Percentiles rank a stretch among this genome's conserved stretches.
These are phyloP conservation scores for Metaphire vulgaris DNA, from an alignment of 1,140 invertebrate species.

Conservation along the genomic window DNA sequence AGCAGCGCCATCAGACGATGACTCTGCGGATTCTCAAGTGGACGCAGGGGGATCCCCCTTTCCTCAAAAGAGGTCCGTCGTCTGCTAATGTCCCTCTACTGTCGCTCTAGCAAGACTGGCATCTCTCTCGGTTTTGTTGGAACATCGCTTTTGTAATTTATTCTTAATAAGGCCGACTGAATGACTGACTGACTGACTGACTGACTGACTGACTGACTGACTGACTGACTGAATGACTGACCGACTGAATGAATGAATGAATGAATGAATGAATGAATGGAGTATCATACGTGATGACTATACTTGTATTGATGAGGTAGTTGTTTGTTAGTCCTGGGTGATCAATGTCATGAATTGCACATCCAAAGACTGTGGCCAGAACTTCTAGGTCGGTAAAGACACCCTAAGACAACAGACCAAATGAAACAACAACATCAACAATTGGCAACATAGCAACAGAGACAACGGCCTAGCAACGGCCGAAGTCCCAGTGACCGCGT, in stretches of 20 bases:
- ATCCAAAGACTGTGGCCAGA: constrained; percentile 55
- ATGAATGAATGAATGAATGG: not conserved
- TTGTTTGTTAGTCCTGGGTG: constrained; percentile 58
- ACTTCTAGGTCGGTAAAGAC: constrained; percentile 61
- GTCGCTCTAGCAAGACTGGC: too few relatives aligned
- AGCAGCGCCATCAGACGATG: too few relatives aligned
- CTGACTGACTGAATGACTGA: not conserved
- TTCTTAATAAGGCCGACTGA: not conserved
- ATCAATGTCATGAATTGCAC: constrained; percentile 57
- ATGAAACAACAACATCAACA: not conserved
- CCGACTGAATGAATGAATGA: not conserved
- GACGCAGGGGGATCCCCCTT: too few relatives aligned
- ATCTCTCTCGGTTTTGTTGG: too few relatives aligned
- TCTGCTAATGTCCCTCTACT: too few relatives aligned
- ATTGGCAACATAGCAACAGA: too few relatives aligned
- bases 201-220: not conserved
- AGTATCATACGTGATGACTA: not conserved
- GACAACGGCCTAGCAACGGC: too few relatives aligned
- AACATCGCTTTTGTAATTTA: too few relatives aligned
- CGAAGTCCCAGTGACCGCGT: not conserved
- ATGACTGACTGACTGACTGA: not conserved
- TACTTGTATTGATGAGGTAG: constrained; percentile 53
- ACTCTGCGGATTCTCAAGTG: too few relatives aligned
- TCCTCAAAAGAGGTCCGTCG: too few relatives aligned
- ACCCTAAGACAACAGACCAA: constrained; percentile 57